Evolutionary conservation across 2,797 vertebrate genomes (phyloP).

Genomic region (Rhinophrynus dorsalis): DNA sequence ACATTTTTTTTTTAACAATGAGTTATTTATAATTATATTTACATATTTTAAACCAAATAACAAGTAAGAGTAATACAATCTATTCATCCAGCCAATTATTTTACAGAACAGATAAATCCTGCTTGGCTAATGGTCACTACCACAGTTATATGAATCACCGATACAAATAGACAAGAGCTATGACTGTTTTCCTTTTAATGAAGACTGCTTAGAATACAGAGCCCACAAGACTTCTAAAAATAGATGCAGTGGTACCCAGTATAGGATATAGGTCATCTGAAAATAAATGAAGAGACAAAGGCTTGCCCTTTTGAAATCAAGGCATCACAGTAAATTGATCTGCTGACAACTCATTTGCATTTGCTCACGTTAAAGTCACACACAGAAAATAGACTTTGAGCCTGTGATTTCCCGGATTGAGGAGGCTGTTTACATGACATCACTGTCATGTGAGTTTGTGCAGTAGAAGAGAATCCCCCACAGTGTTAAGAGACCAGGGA

Average conservation of each 20-base stretch:
- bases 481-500: neutral
- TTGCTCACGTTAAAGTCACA: conserved; percentile 14
- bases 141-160: conserved; percentile 21
- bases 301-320: conserved; percentile 14
- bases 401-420: conserved; percentile 32
- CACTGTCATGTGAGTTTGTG: conserved; percentile 39
- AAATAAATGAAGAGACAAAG: conserved; percentile 28
- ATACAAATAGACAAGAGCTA: neutral
- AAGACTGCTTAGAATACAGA: conserved; percentile 2
- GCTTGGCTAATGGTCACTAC: neutral
- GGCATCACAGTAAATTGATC: neutral
- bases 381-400: conserved; percentile 9
- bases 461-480: conserved; percentile 19
- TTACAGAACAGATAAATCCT: neutral
- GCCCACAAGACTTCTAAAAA: neutral
- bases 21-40: too few relatives aligned
- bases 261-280: conserved; percentile 24
- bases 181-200: neutral
- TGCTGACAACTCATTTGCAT: conserved; percentile 10
- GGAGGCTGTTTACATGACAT: conserved; percentile 28
- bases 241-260: neutral
- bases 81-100: neutral
- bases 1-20: too few relatives aligned
- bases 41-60: too few relatives aligned
- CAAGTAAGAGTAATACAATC: neutral